Evolutionary conservation across 2,797 vertebrate species (phyloP).

Genomic region (Notoglanidium macrostoma): DNA sequence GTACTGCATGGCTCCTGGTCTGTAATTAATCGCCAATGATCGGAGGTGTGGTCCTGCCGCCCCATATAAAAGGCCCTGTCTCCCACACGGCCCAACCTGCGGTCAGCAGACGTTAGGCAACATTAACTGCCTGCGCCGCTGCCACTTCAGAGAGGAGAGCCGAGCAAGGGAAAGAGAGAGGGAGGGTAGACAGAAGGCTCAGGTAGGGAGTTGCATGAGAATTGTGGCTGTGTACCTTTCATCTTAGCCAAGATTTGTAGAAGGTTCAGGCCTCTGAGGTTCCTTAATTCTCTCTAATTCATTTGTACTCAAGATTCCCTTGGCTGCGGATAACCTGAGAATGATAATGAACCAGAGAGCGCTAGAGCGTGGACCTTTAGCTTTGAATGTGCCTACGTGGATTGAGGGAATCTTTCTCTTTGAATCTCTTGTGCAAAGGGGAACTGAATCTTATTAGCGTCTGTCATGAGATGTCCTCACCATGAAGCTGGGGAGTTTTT

Average conservation of each 20-base stretch:
- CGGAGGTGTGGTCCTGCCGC: slow-evolving; percentile 74
- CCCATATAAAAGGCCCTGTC: slow-evolving; percentile 77
- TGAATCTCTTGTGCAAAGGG: slow-evolving; percentile 82
- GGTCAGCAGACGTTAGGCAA: slow-evolving; percentile 90
- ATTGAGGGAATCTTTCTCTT: slow-evolving; percentile 89
- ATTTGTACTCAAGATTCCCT: slow-evolving; percentile 98
- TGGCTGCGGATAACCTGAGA: slow-evolving; percentile 85
- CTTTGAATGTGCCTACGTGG: slow-evolving; percentile 97
- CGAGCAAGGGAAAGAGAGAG: slow-evolving; percentile 64
- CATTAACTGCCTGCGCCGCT: slow-evolving; percentile 86
- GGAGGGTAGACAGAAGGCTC: slow-evolving; percentile 65
- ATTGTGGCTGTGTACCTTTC: slow-evolving; percentile 88
- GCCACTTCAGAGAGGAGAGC: slow-evolving; percentile 75
- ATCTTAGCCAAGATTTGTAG: slow-evolving; percentile 96
- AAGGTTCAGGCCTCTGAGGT: slow-evolving; percentile 94
- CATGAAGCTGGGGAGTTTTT: slow-evolving; percentile 75
- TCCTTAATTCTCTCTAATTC: slow-evolving; percentile 99
- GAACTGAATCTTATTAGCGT: slow-evolving; percentile 90
- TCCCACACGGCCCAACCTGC: slow-evolving; percentile 88
- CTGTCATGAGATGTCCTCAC: slow-evolving; percentile 78
- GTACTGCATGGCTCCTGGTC: slow-evolving; percentile 73
- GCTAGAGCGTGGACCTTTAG: slow-evolving; percentile 86
- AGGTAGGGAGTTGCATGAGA: slow-evolving; percentile 82
- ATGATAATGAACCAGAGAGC: slow-evolving; percentile 86
- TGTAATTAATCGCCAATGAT: slow-evolving; percentile 92